phyloP scores from a whole-genome alignment of 1,140 invertebrate species.

The Drosophila paulistorum region DNA sequence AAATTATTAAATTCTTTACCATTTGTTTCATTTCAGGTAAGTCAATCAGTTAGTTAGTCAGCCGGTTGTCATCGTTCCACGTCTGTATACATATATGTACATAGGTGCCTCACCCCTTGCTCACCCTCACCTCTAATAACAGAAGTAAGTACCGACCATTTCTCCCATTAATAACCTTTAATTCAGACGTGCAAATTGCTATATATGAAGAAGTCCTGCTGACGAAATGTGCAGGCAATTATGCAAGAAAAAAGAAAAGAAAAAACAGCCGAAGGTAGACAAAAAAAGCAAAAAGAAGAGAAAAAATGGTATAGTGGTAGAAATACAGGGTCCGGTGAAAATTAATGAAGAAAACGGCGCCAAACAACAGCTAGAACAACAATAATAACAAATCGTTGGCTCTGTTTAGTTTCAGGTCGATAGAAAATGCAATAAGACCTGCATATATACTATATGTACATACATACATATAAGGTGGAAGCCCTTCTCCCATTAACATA shows the following conservation, averaged over 20 bases:
- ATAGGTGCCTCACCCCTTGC: slow-evolving; percentile 15
- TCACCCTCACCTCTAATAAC: neutral
- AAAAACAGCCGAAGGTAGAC: neutral
- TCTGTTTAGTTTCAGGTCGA: slow-evolving; percentile 49
- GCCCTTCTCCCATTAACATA: slow-evolving; percentile 18
- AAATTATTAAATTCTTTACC: slow-evolving; percentile 34
- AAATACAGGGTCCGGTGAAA: slow-evolving; percentile 48
- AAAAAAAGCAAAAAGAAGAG: neutral
- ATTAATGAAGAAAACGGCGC: slow-evolving; percentile 68
- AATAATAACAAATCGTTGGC: slow-evolving; percentile 74
- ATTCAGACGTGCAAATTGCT: slow-evolving; percentile 68
- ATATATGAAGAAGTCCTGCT: slow-evolving; percentile 45
- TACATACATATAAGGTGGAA: neutral
- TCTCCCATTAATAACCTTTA: slow-evolving; percentile 8
- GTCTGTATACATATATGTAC: no score
- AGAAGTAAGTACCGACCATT: slow-evolving; percentile 43
- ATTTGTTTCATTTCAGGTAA: slow-evolving; percentile 45
- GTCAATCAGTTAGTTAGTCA: slow-evolving; percentile 25
- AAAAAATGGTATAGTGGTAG: neutral
- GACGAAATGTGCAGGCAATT: slow-evolving; percentile 61
- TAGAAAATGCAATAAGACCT: slow-evolving; percentile 69
- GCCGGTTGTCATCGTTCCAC: slow-evolving; percentile 1
- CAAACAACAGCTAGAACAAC: slow-evolving; percentile 52
- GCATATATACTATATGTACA: slow-evolving; percentile 23
- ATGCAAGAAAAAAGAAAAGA: slow-evolving; percentile 39